Conservation (phyloP, 2,113 vertebrate genomes). For the Notarius lentiginosus region DNA sequence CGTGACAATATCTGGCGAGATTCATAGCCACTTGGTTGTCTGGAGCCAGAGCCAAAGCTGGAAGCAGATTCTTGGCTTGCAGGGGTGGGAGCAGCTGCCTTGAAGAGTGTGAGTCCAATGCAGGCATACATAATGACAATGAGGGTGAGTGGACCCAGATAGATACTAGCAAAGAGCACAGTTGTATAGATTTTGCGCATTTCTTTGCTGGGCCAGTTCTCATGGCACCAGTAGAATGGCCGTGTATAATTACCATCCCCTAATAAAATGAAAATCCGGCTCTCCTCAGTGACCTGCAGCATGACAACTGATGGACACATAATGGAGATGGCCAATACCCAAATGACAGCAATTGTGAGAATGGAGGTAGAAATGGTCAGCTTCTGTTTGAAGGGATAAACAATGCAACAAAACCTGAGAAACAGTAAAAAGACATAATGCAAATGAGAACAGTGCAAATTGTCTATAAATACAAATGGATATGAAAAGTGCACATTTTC, state of each 20-base stretch:
- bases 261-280: constrained; percentile 74
- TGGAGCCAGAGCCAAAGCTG: constrained; percentile 24
- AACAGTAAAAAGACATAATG: background rate
- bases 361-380: constrained; percentile 74
- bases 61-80: constrained; percentile 45
- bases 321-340: constrained; percentile 83
- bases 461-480: background rate
- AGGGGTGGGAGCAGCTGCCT: constrained; percentile 49
- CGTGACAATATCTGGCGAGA: constrained; percentile 65
- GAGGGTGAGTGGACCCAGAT: constrained; percentile 82
- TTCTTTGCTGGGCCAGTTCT: constrained; percentile 84
- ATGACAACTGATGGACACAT: constrained; percentile 88
- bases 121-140: constrained; percentile 83
- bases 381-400: constrained; percentile 90
- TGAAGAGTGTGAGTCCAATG: constrained; percentile 80
- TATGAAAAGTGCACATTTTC: no score
- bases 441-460: background rate
- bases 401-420: constrained; percentile 84
- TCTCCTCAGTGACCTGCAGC: constrained; percentile 83
- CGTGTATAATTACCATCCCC: constrained; percentile 65
- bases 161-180: constrained; percentile 87
- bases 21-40: constrained; percentile 58
- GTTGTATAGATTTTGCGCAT: constrained; percentile 93
- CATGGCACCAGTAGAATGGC: constrained; percentile 86
- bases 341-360: constrained; percentile 78